Evolutionary conservation across 2,888 invertebrate species (phyloP).

Genomic region (Neoscelio sp.): DNA sequence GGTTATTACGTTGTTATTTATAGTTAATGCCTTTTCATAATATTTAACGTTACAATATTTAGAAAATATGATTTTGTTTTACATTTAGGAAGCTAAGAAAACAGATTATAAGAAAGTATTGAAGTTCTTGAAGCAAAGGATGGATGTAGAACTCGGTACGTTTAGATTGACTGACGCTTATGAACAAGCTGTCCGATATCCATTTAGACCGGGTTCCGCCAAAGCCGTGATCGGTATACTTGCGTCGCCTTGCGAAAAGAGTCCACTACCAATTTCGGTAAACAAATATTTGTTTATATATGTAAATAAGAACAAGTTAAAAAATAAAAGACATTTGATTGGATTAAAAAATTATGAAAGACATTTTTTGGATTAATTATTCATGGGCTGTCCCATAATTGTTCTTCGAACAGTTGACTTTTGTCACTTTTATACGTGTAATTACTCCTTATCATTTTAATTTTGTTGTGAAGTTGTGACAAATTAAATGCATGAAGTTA

Average conservation of each 20-base stretch:
- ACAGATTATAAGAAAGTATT: constrained; percentile 72
- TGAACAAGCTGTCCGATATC: constrained; percentile 86
- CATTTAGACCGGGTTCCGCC: constrained; percentile 90
- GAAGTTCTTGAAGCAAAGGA: constrained; percentile 78
- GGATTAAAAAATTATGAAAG: no score
- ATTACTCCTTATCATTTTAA: not conserved
- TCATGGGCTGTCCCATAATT: no score
- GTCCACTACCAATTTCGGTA: constrained; percentile 84
- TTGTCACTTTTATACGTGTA: no score
- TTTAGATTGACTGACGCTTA: constrained; percentile 85
- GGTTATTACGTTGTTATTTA: constrained; percentile 72
- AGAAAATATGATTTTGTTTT: not conserved
- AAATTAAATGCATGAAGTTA: not conserved
- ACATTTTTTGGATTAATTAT: no score
- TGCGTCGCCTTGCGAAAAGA: constrained; percentile 86
- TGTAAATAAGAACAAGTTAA: no score
- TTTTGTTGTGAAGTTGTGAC: no score
- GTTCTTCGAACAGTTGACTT: no score
- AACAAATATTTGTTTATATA: constrained; percentile 77
- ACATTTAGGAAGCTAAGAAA: constrained; percentile 75
- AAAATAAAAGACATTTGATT: constrained; percentile 78
- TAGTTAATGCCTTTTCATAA: no score
- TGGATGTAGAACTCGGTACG: constrained; percentile 84
- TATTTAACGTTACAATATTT: no score
- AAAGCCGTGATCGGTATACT: constrained; percentile 89